Conservation (phyloP, 2,113 vertebrate species). For the Zosterops pallidus region DNA sequence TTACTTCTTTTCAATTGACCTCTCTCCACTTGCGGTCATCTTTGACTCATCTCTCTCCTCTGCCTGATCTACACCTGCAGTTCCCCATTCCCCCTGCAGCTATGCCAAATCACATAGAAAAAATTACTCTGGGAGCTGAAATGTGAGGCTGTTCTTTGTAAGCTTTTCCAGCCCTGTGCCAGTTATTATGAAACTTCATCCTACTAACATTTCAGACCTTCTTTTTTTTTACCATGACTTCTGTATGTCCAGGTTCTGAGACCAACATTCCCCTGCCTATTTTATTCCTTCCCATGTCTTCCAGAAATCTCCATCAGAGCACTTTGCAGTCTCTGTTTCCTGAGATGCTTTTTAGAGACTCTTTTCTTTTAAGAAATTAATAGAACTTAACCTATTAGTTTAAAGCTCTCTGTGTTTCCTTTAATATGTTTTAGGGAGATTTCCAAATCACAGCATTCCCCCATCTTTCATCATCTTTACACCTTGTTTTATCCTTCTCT, state of each 20-base stretch:
- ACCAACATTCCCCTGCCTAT: background rate
- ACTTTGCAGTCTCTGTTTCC: background rate
- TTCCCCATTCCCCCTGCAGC: conserved; percentile 37
- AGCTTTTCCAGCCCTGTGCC: background rate
- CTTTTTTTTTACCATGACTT: background rate
- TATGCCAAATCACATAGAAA: background rate
- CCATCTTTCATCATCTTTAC: background rate
- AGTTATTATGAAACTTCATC: background rate
- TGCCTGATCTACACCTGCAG: conserved; percentile 12
- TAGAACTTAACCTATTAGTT: background rate
- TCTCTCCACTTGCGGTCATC: conserved; percentile 17
- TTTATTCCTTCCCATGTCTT: background rate
- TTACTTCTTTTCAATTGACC: conserved; percentile 26
- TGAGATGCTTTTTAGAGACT: background rate
- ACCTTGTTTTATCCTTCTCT: background rate
- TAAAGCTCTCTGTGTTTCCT: background rate
- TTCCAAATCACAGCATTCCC: background rate
- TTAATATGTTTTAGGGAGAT: background rate
- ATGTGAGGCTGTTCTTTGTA: background rate
- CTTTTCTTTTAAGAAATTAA: background rate
- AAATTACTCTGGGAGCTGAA: conserved; percentile 8
- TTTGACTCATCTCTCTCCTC: conserved; percentile 23
- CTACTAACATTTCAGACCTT: background rate
- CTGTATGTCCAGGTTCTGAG: background rate
- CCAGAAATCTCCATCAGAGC: background rate